Percentiles rank a stretch among this genome's conserved stretches.
phyloP scores from a whole-genome alignment of 2,797 vertebrate genomes.

The Chiroxiphia lanceolata region DNA sequence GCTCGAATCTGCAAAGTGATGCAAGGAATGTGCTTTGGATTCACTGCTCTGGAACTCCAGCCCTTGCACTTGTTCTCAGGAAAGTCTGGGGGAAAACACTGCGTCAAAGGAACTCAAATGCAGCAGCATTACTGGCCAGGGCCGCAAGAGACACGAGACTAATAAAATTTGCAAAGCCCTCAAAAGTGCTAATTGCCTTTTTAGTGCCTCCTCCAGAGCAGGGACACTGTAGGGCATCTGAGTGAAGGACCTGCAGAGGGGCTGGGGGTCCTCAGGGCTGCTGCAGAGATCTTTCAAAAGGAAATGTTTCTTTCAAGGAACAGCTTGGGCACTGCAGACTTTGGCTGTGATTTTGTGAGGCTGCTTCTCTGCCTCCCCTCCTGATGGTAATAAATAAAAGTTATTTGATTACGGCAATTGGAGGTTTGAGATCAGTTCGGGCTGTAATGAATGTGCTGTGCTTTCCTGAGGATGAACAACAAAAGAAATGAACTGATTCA shows the following conservation, averaged over 20 bases:
- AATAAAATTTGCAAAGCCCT: conserved; percentile 9
- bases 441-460: neutral
- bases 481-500: neutral
- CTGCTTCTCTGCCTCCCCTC: neutral
- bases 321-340: neutral
- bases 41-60: neutral
- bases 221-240: neutral
- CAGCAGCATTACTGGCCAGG: conserved; percentile 1
- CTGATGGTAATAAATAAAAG: neutral
- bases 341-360: neutral
- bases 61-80: neutral
- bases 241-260: neutral
- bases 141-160: neutral
- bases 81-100: neutral
- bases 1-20: neutral
- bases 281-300: neutral
- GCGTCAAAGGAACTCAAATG: neutral
- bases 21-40: neutral
- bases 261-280: neutral
- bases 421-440: neutral
- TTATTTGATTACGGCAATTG: neutral
- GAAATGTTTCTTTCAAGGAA: neutral
- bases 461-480: neutral
- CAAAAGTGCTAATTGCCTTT: conserved; percentile 53
- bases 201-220: neutral